Base-by-base conservation (phyloP, 2,113 vertebrate species). In the Lucifuga dentata region DNA sequence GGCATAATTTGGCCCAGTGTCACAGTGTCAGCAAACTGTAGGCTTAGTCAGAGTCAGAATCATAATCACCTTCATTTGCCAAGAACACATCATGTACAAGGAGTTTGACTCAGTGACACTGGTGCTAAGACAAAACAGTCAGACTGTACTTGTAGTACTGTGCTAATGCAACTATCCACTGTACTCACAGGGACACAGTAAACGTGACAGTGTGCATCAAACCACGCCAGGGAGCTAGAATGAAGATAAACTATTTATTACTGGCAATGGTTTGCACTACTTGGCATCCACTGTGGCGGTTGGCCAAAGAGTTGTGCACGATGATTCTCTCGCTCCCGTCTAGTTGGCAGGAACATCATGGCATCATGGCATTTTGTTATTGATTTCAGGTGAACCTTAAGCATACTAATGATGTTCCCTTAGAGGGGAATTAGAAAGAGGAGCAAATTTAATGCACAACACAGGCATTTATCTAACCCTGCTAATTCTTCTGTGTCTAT, bases 381-480 rank as follows among this genome's bases (percentile, higher is more conserved):
- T 84, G 83, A 90, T 90, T 87, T 82, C 71, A 77, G 83, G 85
- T 82, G 78, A 72, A 71, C 69, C 32, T 57, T 26, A 1, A 69
- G 81, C 78, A 87, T 86, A 79, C 76, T 80, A 88, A 89, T 81
- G 84, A 68, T 71, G 78, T 82, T 70, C 81, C 70, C 81, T 79
- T 63, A 39, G 74, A 58, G 74, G 64, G 67, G 64, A 85, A 85
- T 77, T 71, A 76, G 61, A 70, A 82, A 62, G 40, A 50, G 63
- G 78, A 73, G 65, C 64, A 61, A 68, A 86, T 84, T 75, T 78
- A 83, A 88, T 81, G 82, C 68, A 74, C 78, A 83, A 81, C 79
- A 74, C 55, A 75, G 78, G 75, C 83, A 78, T 88, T 87, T 86
- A 87, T 87, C 87, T 89, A 85, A 84, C 76, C 83, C 78, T 48